Evolutionary conservation across 2,797 vertebrate species (phyloP).

Genomic region (Coranthus polyacanthus): DNA sequence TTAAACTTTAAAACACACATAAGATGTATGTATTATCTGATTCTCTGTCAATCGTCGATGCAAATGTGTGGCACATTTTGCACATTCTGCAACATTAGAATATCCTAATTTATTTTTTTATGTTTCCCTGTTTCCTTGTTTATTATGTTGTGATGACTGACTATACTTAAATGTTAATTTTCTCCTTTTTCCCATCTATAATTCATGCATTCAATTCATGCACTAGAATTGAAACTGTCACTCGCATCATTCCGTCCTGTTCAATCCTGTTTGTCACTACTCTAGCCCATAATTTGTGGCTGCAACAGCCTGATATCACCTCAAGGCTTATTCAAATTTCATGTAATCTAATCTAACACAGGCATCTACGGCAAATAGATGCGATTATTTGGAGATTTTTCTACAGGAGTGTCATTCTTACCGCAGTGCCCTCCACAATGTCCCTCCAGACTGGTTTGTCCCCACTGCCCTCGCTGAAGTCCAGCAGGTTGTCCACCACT

Average conservation of each 20-base stretch:
- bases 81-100: neutral
- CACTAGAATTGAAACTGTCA: conserved; percentile 27
- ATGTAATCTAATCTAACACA: conserved; percentile 16
- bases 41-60: no score
- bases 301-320: conserved; percentile 1
- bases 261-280: conserved; percentile 12
- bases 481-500: conserved; percentile 95
- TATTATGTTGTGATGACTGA: no score
- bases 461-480: conserved; percentile 91
- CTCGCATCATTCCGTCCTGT: conserved; percentile 17
- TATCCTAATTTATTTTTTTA: neutral
- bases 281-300: conserved; percentile 13
- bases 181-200: neutral
- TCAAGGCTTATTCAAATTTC: conserved; percentile 27
- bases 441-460: conserved; percentile 94
- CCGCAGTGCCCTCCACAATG: conserved; percentile 92
- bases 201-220: neutral
- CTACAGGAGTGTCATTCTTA: conserved; percentile 68
- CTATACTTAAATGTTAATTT: neutral
- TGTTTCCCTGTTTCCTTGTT: neutral
- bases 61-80: neutral
- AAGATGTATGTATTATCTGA: neutral
- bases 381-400: conserved; percentile 18
- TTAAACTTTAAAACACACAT: no score
- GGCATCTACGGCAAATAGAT: neutral